Percentiles rank a stretch among this genome's conserved stretches.
These are phyloP conservation scores for Oncorhynchus gorbuscha DNA, from an alignment of 2,113 vertebrate genomes.

Conservation along the genomic window DNA sequence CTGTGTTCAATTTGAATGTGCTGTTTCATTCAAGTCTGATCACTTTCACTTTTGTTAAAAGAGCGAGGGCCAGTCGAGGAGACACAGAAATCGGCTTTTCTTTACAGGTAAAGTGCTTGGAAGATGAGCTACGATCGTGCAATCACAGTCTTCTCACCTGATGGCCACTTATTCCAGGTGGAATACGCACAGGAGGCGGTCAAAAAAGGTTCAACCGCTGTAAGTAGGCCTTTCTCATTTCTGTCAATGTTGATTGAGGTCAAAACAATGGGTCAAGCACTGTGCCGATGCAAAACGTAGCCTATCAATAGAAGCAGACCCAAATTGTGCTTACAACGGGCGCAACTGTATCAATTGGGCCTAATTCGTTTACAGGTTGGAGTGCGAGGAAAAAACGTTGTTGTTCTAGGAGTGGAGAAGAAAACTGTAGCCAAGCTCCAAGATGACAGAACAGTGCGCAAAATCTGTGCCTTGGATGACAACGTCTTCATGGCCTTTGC, in stretches of 20 bases:
- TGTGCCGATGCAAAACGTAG: not conserved
- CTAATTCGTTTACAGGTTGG: constrained; percentile 72
- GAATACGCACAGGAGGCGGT: constrained; percentile 88
- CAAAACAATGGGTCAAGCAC: too few relatives aligned
- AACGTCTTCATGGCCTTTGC: constrained; percentile 89
- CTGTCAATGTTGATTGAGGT: too few relatives aligned
- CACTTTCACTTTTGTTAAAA: constrained; percentile 52
- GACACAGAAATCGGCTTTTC: not conserved
- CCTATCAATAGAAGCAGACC: not conserved
- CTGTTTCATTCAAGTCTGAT: constrained; percentile 55
- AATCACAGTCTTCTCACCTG: constrained; percentile 86
- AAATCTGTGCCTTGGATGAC: constrained; percentile 86
- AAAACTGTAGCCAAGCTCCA: constrained; percentile 87
- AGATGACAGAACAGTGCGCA: constrained; percentile 85
- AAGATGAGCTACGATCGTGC: constrained; percentile 85
- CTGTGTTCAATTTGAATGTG: constrained; percentile 50
- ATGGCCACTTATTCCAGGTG: constrained; percentile 86
- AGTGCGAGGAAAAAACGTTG: constrained; percentile 82
- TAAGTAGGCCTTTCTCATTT: constrained; percentile 50
- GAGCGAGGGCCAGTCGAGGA: not conserved
- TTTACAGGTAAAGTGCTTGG: too few relatives aligned
- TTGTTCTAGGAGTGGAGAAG: constrained; percentile 87
- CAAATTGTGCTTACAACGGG: too few relatives aligned
- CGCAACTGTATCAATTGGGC: too few relatives aligned
- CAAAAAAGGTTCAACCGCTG: constrained; percentile 85